Conservation (phyloP, 2,888 invertebrate species). For the Alitta virens region DNA sequence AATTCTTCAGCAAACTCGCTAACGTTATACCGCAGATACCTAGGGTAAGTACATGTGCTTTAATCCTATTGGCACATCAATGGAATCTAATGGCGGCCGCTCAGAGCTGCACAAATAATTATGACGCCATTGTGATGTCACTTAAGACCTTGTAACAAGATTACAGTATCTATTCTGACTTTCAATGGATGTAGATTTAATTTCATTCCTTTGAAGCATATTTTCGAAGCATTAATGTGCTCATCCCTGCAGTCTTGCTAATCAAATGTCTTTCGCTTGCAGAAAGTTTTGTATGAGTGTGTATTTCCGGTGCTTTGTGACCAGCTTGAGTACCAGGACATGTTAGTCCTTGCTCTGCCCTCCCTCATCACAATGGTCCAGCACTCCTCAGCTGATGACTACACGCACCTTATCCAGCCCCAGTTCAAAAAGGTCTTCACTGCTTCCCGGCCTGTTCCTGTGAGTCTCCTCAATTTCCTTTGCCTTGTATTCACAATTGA, state of each 20-base stretch:
- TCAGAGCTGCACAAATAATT: too few relatives aligned
- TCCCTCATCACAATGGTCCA: slow-evolving; percentile 28
- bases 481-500: too few relatives aligned
- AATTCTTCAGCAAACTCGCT: slow-evolving; percentile 82
- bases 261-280: slow-evolving; percentile 30
- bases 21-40: slow-evolving; percentile 86
- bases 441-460: slow-evolving; percentile 66
- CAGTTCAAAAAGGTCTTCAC: slow-evolving; percentile 60
- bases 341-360: slow-evolving; percentile 67
- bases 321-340: slow-evolving; percentile 82
- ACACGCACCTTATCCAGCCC: slow-evolving; percentile 71
- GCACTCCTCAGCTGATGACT: slow-evolving; percentile 30
- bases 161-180: too few relatives aligned
- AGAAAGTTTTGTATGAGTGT: slow-evolving; percentile 95
- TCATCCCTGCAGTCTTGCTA: too few relatives aligned
- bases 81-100: too few relatives aligned
- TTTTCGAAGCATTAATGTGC: too few relatives aligned
- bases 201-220: too few relatives aligned
- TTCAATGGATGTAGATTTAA: too few relatives aligned
- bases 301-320: slow-evolving; percentile 85
- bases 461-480: slow-evolving; percentile 52
- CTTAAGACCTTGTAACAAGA: too few relatives aligned
- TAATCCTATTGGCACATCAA: too few relatives aligned
- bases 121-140: too few relatives aligned
- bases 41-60: slow-evolving; percentile 65